Evolutionary conservation across 2,113 vertebrate genomes (phyloP).

Genomic region (Eptesicus fuscus): DNA sequence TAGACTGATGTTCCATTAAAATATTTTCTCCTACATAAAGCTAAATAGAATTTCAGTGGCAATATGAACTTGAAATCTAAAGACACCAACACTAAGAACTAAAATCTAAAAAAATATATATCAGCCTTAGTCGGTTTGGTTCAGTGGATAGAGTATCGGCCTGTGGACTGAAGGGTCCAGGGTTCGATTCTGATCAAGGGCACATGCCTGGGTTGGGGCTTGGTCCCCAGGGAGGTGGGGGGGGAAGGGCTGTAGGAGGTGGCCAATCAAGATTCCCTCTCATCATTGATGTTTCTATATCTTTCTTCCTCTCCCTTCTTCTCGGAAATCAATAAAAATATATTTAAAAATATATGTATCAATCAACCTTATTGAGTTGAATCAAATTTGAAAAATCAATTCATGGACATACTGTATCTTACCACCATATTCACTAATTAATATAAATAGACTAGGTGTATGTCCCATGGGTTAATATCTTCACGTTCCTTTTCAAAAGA

Average conservation of each 20-base stretch:
- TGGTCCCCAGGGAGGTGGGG: no score
- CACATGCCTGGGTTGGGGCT: no score
- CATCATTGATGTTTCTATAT: no score
- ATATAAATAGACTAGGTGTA: background rate
- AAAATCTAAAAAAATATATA: background rate
- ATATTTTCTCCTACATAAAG: background rate
- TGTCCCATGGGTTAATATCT: no score
- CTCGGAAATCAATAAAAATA: background rate
- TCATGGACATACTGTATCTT: background rate
- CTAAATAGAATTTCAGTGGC: background rate
- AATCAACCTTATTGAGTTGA: background rate
- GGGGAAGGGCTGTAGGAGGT: no score
- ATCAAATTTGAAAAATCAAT: background rate
- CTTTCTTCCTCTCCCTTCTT: no score
- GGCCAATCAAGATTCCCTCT: no score
- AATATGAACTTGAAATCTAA: background rate
- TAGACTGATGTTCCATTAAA: background rate
- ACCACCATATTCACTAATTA: background rate
- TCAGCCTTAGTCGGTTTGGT: no score
- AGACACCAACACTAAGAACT: background rate
- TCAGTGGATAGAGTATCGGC: no score
- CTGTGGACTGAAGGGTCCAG: no score
- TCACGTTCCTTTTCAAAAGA: background rate
- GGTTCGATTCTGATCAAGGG: no score
- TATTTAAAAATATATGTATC: background rate